Conservation (phyloP, 2,113 vertebrate species). For the Misgurnus mizolepis region DNA sequence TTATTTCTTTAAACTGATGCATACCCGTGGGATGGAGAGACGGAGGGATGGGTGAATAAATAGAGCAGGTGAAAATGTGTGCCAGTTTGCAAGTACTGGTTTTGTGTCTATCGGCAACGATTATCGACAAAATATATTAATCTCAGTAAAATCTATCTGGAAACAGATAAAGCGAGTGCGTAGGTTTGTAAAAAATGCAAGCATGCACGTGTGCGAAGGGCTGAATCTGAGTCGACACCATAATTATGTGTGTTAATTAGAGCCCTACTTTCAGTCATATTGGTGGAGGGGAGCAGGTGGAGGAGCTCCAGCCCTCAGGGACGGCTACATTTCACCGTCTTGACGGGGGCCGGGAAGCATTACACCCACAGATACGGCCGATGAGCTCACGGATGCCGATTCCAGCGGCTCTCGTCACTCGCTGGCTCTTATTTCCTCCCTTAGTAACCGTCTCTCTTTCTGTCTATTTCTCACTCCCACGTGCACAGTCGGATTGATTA, state of each 20-base stretch:
- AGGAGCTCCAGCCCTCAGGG: neutral
- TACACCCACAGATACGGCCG: conserved; percentile 10
- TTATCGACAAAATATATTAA: neutral
- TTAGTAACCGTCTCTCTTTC: conserved; percentile 10
- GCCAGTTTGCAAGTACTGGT: neutral
- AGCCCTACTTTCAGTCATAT: conserved; percentile 52
- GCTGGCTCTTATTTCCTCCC: conserved; percentile 14
- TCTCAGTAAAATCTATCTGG: neutral
- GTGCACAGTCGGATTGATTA: conserved; percentile 54
- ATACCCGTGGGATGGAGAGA: conserved; percentile 18
- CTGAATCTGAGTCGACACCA: conserved; percentile 42
- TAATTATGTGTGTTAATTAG: conserved; percentile 54
- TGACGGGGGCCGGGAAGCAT: neutral
- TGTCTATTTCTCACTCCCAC: conserved; percentile 37
- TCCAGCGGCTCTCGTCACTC: neutral
- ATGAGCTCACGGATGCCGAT: neutral
- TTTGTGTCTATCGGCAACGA: no score
- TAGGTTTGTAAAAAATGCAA: neutral
- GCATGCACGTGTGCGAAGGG: neutral
- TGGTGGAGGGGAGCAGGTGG: conserved; percentile 18
- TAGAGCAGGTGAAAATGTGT: neutral
- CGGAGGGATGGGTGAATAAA: conserved; percentile 1
- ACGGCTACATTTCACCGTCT: conserved; percentile 1
- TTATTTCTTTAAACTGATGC: neutral
- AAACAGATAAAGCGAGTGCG: conserved; percentile 16